Percentiles rank a stretch among this genome's conserved stretches.
phyloP scores from a whole-genome alignment of 92 coral and sea anemone species.

The Meandrina meandrites region DNA sequence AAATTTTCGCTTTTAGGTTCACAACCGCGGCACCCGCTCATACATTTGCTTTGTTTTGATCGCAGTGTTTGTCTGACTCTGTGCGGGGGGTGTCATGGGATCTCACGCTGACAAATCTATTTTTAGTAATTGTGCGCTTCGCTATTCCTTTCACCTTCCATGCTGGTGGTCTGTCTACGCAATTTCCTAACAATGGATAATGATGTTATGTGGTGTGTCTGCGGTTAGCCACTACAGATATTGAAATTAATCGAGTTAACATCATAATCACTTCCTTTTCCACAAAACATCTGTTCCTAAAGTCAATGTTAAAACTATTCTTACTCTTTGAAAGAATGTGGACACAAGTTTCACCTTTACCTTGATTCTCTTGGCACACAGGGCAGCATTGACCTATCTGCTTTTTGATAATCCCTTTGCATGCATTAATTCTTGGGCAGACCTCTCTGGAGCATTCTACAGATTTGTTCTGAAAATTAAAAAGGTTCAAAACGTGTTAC shows the following conservation, averaged over 20 bases:
- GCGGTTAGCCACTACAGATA: background rate
- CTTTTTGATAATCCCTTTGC: conserved; percentile 33
- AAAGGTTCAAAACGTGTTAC: background rate
- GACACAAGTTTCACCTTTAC: background rate
- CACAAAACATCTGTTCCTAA: background rate
- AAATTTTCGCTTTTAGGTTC: too few species aligned
- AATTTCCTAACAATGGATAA: background rate
- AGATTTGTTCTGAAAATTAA: conserved; percentile 39
- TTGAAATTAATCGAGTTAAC: background rate
- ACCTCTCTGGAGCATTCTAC: conserved; percentile 44
- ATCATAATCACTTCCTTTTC: background rate
- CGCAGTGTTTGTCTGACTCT: too few species aligned
- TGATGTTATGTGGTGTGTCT: conserved; percentile 15
- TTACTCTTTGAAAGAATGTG: background rate
- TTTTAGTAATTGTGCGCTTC: too few species aligned
- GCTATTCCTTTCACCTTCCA: background rate
- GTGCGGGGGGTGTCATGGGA: too few species aligned
- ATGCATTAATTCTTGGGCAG: conserved; percentile 48
- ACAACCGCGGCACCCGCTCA: too few species aligned
- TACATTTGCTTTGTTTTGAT: too few species aligned
- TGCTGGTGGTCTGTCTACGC: background rate
- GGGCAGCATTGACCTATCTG: conserved; percentile 55
- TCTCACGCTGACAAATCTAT: too few species aligned
- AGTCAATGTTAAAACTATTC: background rate
- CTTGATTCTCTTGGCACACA: conserved; percentile 44